phyloP scores from a whole-genome alignment of 2,113 vertebrate genomes.

The Bolborhynchus lineola region DNA sequence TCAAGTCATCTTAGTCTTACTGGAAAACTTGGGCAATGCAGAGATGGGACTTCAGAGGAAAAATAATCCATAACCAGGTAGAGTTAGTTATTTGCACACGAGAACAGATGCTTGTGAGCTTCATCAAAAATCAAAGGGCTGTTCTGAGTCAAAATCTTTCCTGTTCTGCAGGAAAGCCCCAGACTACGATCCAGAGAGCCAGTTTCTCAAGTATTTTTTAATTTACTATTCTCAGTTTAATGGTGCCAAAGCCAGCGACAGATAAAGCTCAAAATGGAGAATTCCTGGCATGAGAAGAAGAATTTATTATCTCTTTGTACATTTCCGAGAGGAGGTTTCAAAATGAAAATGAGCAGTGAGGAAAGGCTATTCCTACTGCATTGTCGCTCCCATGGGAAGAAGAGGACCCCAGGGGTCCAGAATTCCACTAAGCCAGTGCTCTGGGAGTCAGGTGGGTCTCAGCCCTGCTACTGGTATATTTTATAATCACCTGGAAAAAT shows the following conservation, averaged over 20 bases:
- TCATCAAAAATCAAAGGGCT: background rate
- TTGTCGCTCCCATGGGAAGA: background rate
- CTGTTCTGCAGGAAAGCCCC: background rate
- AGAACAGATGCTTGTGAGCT: background rate
- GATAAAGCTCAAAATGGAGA: slow-evolving; percentile 29
- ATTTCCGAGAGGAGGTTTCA: background rate
- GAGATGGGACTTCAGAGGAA: background rate
- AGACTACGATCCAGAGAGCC: background rate
- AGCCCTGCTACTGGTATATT: background rate
- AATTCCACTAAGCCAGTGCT: background rate
- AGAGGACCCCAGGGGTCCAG: background rate
- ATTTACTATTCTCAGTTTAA: background rate
- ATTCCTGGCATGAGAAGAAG: background rate
- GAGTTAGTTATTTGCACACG: background rate
- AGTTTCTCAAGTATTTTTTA: slow-evolving; percentile 5
- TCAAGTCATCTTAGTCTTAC: background rate
- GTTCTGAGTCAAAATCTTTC: background rate
- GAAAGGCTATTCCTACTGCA: background rate
- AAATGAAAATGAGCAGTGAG: background rate
- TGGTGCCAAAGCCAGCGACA: slow-evolving; percentile 10
- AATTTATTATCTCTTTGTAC: slow-evolving; percentile 8
- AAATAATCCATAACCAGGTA: background rate
- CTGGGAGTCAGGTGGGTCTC: background rate
- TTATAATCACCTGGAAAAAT: background rate
- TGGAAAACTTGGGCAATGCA: background rate